Base-by-base conservation (phyloP, 2,113 vertebrate species). In the Sardina pilchardus region DNA sequence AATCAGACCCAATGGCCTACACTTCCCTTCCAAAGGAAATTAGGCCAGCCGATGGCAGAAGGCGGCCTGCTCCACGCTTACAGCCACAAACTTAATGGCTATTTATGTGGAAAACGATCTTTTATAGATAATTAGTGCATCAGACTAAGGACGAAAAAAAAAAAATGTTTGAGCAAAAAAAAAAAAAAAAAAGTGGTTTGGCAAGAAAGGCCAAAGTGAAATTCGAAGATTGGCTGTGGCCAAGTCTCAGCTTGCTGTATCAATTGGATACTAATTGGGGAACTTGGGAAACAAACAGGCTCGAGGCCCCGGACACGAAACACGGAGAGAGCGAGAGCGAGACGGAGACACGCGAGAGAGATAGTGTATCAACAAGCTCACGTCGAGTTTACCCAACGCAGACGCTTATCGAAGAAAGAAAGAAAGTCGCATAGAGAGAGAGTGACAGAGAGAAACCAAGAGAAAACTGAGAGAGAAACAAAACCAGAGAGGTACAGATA, bases 11-110 rank as follows among this genome's bases (percentile, higher is more conserved):
- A 90, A 86, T 81, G 86, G 82, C 85, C 78, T 67, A 63, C 86
- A 89, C 87, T 91, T 91, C 86, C 87, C 82, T 87, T 89, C 82
- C 89, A 90, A 84, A 88, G 86, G 83, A 88, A 92, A 91, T 83
- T 47, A 91, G 82, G 87, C 82, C 88, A 82, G 88, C 82, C 90
- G 90, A 91, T 89, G 91, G 88, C 85, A 83, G 87, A 86, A 86
- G 43, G 84, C 88, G 84, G 84, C 56, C 24, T 59, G 82, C 17
- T 85, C 89, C 90, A 43, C 59, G 91, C 89, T 91, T 88, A 88
- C 88, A 88, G 88, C 78, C 30, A 82, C 6, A 14, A 87, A 81
- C 19, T 26, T 82, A 86, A 87, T 83, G 81, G 81, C 53, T 81
- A 86, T 85, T 90, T 87, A 78, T 86, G 81, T 84, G 83, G 83